phyloP scores from a whole-genome alignment of 2,797 vertebrate species.

The Phataginus tricuspis region DNA sequence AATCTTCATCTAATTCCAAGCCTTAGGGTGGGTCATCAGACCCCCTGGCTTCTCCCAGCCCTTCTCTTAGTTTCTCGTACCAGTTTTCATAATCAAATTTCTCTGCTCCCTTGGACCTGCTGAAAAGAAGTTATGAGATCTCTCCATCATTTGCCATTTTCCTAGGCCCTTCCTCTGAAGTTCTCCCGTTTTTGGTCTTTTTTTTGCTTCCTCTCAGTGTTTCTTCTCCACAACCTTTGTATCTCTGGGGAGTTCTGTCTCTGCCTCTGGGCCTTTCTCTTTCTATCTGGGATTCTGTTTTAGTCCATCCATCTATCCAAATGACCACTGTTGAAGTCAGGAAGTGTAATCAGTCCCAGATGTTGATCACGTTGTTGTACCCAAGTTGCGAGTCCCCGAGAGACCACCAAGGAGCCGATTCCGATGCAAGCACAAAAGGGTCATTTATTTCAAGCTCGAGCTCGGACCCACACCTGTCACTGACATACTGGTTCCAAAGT shows the following conservation, averaged over 20 bases:
- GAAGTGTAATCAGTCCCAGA: not conserved
- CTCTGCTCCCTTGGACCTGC: not conserved
- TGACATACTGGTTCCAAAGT: too few relatives aligned
- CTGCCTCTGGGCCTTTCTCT: not conserved
- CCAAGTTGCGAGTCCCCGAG: too few relatives aligned
- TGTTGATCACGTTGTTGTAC: not conserved
- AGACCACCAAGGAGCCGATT: too few relatives aligned
- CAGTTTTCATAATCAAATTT: constrained; percentile 61
- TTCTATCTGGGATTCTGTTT: constrained; percentile 36
- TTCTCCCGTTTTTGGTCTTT: not conserved
- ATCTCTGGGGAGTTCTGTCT: constrained; percentile 30
- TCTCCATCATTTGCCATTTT: constrained; percentile 49
- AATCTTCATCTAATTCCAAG: constrained; percentile 25
- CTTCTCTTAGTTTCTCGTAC: not conserved
- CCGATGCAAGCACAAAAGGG: too few relatives aligned
- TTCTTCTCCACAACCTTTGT: not conserved
- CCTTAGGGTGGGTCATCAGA: constrained; percentile 58
- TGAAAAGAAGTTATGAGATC: constrained; percentile 58
- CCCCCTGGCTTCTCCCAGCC: not conserved
- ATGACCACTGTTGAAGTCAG: not conserved
- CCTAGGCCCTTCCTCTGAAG: not conserved
- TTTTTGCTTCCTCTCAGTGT: not conserved
- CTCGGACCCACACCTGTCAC: too few relatives aligned
- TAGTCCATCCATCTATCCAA: not conserved
- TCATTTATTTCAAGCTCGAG: too few relatives aligned